Conservation (phyloP, 2,888 invertebrate genomes). For the Thera britannica region DNA sequence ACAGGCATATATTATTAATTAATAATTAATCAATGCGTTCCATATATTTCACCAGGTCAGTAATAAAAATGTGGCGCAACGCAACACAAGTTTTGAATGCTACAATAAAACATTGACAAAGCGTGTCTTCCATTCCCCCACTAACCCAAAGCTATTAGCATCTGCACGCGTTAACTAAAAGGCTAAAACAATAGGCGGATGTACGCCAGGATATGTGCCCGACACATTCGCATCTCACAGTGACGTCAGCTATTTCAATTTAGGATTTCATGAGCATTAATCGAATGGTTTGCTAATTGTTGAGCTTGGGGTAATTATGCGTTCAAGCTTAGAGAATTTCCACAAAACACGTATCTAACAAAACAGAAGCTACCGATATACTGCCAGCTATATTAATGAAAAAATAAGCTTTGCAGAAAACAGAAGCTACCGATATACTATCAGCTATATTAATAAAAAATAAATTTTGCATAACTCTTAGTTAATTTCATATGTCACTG, state of each 20-base stretch:
- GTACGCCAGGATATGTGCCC: slow-evolving; percentile 68
- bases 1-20: too few species aligned
- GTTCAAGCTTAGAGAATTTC: slow-evolving; percentile 4
- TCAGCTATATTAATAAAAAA: not conserved
- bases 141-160: slow-evolving; percentile 57
- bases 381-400: not conserved
- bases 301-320: slow-evolving; percentile 9
- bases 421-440: not conserved
- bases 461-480: not conserved
- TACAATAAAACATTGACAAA: slow-evolving; percentile 27
- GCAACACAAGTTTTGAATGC: not conserved
- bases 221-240: slow-evolving; percentile 65
- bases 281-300: slow-evolving; percentile 42
- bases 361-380: not conserved
- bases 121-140: slow-evolving; percentile 45
- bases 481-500: not conserved
- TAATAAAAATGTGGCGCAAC: not conserved
- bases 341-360: not conserved
- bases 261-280: slow-evolving; percentile 51
- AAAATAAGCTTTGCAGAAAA: not conserved
- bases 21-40: too few species aligned
- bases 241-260: slow-evolving; percentile 66
- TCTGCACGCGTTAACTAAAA: slow-evolving; percentile 54
- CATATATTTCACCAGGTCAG: not conserved
- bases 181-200: slow-evolving; percentile 73